Evolutionary conservation across 2,113 vertebrate genomes (phyloP), one percentile per base, ranked within the genome.

Genomic region (Cathartes aura): DNA sequence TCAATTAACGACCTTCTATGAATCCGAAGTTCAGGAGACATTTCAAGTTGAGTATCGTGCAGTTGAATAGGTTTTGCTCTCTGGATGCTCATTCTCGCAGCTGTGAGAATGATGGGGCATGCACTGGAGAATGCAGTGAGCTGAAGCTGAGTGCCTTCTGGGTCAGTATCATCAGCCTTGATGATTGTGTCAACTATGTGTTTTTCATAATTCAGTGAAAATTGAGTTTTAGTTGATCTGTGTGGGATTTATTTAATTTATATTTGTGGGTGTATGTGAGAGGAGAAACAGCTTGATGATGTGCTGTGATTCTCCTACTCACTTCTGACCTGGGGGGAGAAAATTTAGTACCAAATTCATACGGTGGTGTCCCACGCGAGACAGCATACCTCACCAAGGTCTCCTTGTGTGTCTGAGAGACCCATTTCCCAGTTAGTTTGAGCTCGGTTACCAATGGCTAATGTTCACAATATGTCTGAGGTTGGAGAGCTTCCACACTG

Each of bases 311-410:
- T 72, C n/a, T 93, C 23, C n/a, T n/a, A 3, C 68, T 79, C 12
- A 1, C 20, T 88, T 75, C 48, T 70, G 48, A 32, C 21, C 13
- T 26, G 17, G 3, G 8, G 3, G 16, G 30, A 24, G 18, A 34
- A 60, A 56, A 4, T 50, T 90, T 64, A 36, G 29, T 64, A 24
- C 14, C 13, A 74, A 20, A 32, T 71, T 72, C 21, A 24, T 23
- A 4, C 34, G 5, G 8, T 53, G 50, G 3, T 34, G 42, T 63
- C n/a, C 76, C n/a, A 4, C 2, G 2, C 1, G 16, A 53, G 73
- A 20, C 68, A n/a, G 52, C 4, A 4, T 38, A 21, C 15, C 32
- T 84, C 50, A 38, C 38, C n/a, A 26, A 36, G 48, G 5, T 64
- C 48, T 79, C 20, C 12, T 3, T 3, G 4, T 36, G 45, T 63